These are phyloP conservation scores for Agonopterix heracliana DNA, from an alignment of 2,888 invertebrate species.

Conservation along the genomic window DNA sequence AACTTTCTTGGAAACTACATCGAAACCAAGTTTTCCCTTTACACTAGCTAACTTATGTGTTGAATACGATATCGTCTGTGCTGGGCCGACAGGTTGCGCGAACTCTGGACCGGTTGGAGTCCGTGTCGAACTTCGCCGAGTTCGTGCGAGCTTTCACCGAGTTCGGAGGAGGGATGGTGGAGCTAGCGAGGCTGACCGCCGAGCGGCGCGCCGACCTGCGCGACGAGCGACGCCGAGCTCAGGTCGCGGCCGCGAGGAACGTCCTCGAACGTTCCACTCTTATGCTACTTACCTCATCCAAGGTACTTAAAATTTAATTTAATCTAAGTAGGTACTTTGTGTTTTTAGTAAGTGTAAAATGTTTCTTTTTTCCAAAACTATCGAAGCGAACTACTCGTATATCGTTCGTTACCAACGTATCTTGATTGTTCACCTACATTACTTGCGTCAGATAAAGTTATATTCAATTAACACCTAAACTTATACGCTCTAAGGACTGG, in stretches of 20 bases:
- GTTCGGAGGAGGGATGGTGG: conserved; percentile 99
- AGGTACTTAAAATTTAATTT: conserved; percentile 77
- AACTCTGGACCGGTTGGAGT: conserved; percentile 88
- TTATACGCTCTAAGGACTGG: conserved; percentile 24
- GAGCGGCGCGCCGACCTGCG: conserved; percentile 89
- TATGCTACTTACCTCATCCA: conserved; percentile 97
- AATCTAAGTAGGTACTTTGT: not conserved
- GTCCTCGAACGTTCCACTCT: conserved; percentile 97
- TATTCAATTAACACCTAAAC: conserved; percentile 26
- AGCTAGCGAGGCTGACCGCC: conserved; percentile 94
- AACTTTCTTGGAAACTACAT: not conserved
- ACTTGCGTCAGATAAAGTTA: conserved; percentile 5
- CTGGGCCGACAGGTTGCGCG: conserved; percentile 79
- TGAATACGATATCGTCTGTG: not conserved
- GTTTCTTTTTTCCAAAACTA: too few species aligned
- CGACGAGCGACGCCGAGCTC: conserved; percentile 95
- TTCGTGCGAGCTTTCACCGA: conserved; percentile 99
- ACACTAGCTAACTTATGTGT: not conserved
- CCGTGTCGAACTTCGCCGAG: conserved; percentile 94
- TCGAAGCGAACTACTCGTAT: too few species aligned
- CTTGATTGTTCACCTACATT: not conserved
- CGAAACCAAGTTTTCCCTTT: not conserved
- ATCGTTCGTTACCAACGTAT: too few species aligned
- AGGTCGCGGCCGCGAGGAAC: conserved; percentile 97
- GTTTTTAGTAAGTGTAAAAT: not conserved